phyloP scores from a whole-genome alignment of 1,140 invertebrate genomes.

The Nephila pilipes region DNA sequence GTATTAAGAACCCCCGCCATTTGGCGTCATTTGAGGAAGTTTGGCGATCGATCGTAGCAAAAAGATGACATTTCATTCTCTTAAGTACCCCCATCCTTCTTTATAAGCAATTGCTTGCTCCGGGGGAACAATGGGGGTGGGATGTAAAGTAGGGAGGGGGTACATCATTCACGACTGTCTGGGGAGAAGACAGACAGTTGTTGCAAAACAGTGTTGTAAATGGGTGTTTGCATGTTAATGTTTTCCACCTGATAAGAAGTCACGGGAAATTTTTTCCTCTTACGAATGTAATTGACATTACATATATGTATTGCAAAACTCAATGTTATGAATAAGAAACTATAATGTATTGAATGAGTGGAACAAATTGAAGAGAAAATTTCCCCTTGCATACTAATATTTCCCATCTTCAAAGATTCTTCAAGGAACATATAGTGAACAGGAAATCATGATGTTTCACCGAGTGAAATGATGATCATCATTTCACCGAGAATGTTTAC shows the following conservation, averaged over 20 bases:
- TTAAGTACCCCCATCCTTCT: slow-evolving; percentile 55
- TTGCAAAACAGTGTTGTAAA: slow-evolving; percentile 3
- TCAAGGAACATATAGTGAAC: too few species aligned
- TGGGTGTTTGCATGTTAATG: background rate
- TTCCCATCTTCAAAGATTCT: too few species aligned
- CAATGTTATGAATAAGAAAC: background rate
- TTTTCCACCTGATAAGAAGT: background rate
- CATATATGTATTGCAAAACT: background rate
- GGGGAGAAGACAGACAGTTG: slow-evolving; percentile 23
- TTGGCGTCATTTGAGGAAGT: slow-evolving; percentile 62
- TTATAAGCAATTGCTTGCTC: slow-evolving; percentile 50
- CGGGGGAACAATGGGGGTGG: slow-evolving; percentile 5
- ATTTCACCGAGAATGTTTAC: too few species aligned
- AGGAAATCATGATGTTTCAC: too few species aligned
- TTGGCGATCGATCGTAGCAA: slow-evolving; percentile 62
- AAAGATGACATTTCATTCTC: slow-evolving; percentile 58
- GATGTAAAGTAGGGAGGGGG: background rate
- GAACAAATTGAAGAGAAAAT: too few species aligned
- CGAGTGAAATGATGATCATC: too few species aligned
- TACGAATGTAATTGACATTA: background rate
- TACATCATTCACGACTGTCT: slow-evolving; percentile 30
- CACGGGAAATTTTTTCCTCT: background rate
- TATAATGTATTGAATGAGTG: too few species aligned
- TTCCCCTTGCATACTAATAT: too few species aligned
- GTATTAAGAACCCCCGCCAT: slow-evolving; percentile 68